Conservation (phyloP, 2,888 invertebrate species). For the Pseudococcus jackbeardsleyi region DNA sequence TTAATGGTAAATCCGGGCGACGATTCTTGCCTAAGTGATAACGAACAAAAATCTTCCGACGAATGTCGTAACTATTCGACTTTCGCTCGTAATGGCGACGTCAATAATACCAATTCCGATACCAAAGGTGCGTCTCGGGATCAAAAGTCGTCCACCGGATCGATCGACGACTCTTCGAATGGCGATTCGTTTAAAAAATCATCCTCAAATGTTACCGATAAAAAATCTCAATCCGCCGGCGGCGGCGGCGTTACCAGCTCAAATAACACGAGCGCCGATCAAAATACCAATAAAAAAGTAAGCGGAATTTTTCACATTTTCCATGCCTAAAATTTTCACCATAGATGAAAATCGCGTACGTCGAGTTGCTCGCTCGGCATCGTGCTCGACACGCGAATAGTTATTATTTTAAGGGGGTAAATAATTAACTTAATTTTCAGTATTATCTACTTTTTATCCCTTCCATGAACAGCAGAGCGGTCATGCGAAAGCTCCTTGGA, state of each 20-base stretch:
- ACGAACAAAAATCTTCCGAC: slow-evolving; percentile 43
- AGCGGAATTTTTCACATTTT: neutral
- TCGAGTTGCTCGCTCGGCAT: neutral
- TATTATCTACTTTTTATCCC: slow-evolving; percentile 54
- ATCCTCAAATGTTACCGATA: neutral
- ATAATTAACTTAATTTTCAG: slow-evolving; percentile 54
- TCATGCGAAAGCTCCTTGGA: slow-evolving; percentile 80
- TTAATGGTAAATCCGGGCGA: slow-evolving; percentile 1
- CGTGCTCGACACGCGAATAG: slow-evolving; percentile 5
- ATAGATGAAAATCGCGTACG: neutral
- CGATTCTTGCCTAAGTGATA: slow-evolving; percentile 25
- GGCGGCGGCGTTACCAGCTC: neutral
- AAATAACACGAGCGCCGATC: neutral
- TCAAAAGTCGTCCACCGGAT: slow-evolving; percentile 4
- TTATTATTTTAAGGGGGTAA: slow-evolving; percentile 45
- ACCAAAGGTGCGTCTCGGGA: neutral
- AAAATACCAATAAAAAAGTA: neutral
- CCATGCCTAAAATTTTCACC: neutral
- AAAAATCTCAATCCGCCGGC: neutral
- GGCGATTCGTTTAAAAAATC: neutral
- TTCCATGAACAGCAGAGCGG: slow-evolving; percentile 46
- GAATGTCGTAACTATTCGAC: slow-evolving; percentile 11
- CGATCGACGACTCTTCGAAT: neutral
- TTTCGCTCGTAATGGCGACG: slow-evolving; percentile 29
- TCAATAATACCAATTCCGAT: neutral